Percentiles rank a stretch among this genome's conserved stretches.
These are phyloP conservation scores for Geophilus truncorum DNA, from an alignment of 2,888 invertebrate species.

Conservation along the genomic window DNA sequence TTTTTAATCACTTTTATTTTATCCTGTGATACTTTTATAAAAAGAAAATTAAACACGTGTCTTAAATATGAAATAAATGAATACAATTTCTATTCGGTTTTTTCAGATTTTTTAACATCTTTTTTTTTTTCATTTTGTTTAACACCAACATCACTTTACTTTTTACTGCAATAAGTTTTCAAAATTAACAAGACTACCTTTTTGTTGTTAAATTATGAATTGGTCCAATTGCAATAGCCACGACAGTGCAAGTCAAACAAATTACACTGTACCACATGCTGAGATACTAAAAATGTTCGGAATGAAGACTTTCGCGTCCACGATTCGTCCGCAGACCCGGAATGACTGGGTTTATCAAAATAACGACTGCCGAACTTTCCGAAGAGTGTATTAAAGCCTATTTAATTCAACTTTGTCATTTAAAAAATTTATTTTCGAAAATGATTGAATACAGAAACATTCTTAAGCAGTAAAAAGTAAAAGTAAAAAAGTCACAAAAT, in stretches of 20 bases:
- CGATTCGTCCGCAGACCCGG: background rate
- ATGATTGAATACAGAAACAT: too few relatives aligned
- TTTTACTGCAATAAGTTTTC: background rate
- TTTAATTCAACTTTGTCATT: too few relatives aligned
- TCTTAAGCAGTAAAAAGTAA: too few relatives aligned
- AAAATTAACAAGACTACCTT: too few relatives aligned
- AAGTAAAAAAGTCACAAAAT: too few relatives aligned
- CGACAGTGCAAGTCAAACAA: slow-evolving; percentile 95
- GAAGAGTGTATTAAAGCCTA: too few relatives aligned
- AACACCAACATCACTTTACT: background rate
- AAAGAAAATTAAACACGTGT: background rate
- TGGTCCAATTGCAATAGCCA: slow-evolving; percentile 92
- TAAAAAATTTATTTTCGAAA: too few relatives aligned
- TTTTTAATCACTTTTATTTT: background rate
- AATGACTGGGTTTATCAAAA: background rate
- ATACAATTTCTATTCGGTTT: background rate
- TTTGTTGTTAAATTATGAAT: slow-evolving; percentile 92
- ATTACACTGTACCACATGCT: slow-evolving; percentile 99
- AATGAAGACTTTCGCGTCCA: slow-evolving; percentile 46
- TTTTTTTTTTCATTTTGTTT: background rate
- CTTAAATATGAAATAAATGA: background rate
- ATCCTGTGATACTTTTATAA: background rate
- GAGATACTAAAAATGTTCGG: slow-evolving; percentile 60
- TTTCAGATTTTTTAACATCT: background rate
- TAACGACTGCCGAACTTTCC: too few relatives aligned